phyloP scores from a whole-genome alignment of 2,888 invertebrate species.

The Cepaea hortensis region DNA sequence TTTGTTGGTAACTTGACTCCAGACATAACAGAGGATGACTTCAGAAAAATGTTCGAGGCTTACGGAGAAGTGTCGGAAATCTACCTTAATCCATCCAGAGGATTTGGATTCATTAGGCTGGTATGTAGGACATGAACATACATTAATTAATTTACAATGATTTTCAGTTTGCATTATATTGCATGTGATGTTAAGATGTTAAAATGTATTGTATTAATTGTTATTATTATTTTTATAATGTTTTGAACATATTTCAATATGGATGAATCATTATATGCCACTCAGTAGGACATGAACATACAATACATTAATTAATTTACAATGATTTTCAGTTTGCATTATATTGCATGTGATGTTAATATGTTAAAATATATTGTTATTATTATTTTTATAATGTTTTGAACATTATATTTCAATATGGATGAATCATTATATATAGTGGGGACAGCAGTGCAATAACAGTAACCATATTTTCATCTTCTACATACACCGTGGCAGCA shows the following conservation, averaged over 20 bases:
- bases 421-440: slow-evolving; percentile 81
- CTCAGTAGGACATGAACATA: slow-evolving; percentile 78
- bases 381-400: too few species aligned
- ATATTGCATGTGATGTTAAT: too few species aligned
- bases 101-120: slow-evolving; percentile 96
- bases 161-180: too few species aligned
- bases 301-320: not conserved
- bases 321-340: not conserved
- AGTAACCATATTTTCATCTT: not conserved
- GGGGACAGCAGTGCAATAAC: slow-evolving; percentile 74
- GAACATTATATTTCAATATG: too few species aligned
- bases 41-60: slow-evolving; percentile 88
- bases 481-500: too few species aligned
- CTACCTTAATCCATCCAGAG: slow-evolving; percentile 95
- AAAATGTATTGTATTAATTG: too few species aligned
- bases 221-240: too few species aligned
- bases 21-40: slow-evolving; percentile 92
- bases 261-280: slow-evolving; percentile 79
- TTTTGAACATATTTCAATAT: too few species aligned
- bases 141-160: not conserved
- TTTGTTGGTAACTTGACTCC: slow-evolving; percentile 95
- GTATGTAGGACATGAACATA: slow-evolving; percentile 78
- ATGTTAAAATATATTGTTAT: too few species aligned
- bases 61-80: slow-evolving; percentile 94
- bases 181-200: too few species aligned